Percentiles rank a stretch among this genome's conserved stretches.
Evolutionary conservation across 2,797 vertebrate genomes (phyloP).

Genomic region (Ctenochaetus hawaiiensis): DNA sequence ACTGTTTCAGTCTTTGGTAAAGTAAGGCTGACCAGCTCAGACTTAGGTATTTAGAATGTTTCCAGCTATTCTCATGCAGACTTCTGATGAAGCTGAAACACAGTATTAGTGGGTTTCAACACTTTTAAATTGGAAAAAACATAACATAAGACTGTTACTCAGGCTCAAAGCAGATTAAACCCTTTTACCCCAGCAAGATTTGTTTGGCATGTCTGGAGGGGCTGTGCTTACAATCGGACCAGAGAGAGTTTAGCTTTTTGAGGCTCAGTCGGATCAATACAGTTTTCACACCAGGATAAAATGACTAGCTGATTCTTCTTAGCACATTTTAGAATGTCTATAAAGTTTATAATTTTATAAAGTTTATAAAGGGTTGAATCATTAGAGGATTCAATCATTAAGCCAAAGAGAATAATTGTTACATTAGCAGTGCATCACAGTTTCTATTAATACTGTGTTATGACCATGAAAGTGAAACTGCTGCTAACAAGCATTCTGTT

Average conservation of each 20-base stretch:
- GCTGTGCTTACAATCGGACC: neutral
- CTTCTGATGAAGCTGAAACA: neutral
- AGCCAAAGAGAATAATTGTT: constrained; percentile 13
- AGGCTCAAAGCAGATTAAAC: neutral
- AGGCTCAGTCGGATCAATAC: neutral
- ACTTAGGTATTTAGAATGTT: neutral
- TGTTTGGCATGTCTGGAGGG: neutral
- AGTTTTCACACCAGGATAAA: neutral
- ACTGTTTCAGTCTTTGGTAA: neutral
- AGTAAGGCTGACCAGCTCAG: neutral
- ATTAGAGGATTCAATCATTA: constrained; percentile 17
- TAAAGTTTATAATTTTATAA: no score
- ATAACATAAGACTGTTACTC: neutral
- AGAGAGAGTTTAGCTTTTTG: neutral
- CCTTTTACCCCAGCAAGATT: neutral
- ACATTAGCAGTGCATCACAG: neutral
- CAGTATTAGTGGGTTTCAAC: neutral
- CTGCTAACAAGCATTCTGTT: neutral
- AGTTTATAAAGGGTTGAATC: neutral
- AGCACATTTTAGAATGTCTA: neutral
- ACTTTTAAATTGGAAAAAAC: neutral
- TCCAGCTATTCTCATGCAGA: neutral
- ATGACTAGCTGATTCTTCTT: neutral
- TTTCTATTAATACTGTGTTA: constrained; percentile 6
- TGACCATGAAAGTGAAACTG: constrained; percentile 9